phyloP scores from a whole-genome alignment of 1,140 invertebrate genomes.

The Pachypeltis micranthus region DNA sequence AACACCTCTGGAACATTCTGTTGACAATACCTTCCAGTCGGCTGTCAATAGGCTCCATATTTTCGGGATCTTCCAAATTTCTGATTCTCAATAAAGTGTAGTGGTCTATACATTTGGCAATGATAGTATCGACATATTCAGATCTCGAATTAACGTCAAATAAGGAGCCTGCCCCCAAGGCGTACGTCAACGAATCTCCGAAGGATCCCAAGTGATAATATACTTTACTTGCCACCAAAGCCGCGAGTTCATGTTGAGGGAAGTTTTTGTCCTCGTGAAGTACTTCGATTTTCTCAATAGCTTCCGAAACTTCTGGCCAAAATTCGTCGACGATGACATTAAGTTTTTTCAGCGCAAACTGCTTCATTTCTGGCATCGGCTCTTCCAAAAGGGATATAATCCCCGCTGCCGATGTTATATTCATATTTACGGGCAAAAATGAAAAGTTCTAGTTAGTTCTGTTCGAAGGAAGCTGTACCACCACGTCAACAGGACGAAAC shows the following conservation, averaged over 20 bases:
- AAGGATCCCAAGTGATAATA: slow-evolving; percentile 96
- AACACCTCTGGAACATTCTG: slow-evolving; percentile 90
- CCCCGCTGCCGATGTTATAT: slow-evolving; percentile 55
- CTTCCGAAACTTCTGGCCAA: slow-evolving; percentile 97
- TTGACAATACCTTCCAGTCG: slow-evolving; percentile 89
- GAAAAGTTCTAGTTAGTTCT: too few relatives aligned
- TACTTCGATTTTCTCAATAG: slow-evolving; percentile 94
- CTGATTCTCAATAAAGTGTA: slow-evolving; percentile 77
- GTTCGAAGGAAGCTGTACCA: too few relatives aligned
- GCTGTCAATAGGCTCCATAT: slow-evolving; percentile 65
- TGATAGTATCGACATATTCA: slow-evolving; percentile 94
- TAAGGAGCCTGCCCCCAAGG: slow-evolving; percentile 79
- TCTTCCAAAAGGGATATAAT: slow-evolving; percentile 93
- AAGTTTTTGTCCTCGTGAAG: slow-evolving; percentile 87
- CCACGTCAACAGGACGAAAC: too few relatives aligned
- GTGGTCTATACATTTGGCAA: slow-evolving; percentile 89
- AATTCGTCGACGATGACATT: slow-evolving; percentile 93
- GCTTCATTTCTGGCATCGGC: slow-evolving; percentile 80
- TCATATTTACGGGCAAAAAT: too few relatives aligned
- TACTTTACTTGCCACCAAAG: slow-evolving; percentile 94
- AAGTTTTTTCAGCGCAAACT: slow-evolving; percentile 81
- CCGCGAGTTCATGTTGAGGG: slow-evolving; percentile 79
- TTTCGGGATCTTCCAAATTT: slow-evolving; percentile 41
- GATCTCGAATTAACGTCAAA: slow-evolving; percentile 88
- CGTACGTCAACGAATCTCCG: slow-evolving; percentile 89